These are phyloP conservation scores for Teleogryllus occipitalis DNA, from an alignment of 1,140 invertebrate genomes.

Conservation along the genomic window DNA sequence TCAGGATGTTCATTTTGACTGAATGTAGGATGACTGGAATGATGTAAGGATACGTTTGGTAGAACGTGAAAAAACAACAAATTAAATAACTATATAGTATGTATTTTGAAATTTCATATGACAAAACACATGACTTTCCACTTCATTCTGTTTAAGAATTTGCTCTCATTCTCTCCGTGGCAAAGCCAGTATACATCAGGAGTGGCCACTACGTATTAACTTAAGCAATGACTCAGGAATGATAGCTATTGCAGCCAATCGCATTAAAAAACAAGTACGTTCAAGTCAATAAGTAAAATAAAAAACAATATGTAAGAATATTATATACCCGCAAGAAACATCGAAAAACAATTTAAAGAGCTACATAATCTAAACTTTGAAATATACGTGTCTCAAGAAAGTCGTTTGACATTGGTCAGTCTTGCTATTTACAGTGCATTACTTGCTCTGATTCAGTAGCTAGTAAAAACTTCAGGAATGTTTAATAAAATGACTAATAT, in stretches of 20 bases:
- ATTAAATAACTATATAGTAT: conserved; percentile 6
- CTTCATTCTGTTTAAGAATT: not conserved
- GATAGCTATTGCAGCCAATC: not conserved
- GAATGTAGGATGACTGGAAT: not conserved
- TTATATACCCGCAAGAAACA: not conserved
- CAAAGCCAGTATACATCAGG: not conserved
- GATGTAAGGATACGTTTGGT: not conserved
- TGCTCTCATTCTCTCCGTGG: not conserved
- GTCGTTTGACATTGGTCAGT: not conserved
- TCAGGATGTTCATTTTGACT: too few species aligned
- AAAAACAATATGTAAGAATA: not conserved
- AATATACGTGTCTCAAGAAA: not conserved
- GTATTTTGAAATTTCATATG: conserved; percentile 1
- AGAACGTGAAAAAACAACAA: not conserved
- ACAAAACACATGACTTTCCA: not conserved
- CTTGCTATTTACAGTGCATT: not conserved
- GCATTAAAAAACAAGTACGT: not conserved
- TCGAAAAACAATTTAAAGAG: not conserved
- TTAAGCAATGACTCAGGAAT: not conserved
- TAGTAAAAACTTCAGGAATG: not conserved
- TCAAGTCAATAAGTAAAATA: not conserved
- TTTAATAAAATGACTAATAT: not conserved
- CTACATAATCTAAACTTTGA: not conserved
- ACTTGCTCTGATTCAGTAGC: not conserved
- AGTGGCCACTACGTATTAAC: not conserved